Base-by-base conservation (phyloP, 2,888 invertebrate genomes). In the Seira ritae region DNA sequence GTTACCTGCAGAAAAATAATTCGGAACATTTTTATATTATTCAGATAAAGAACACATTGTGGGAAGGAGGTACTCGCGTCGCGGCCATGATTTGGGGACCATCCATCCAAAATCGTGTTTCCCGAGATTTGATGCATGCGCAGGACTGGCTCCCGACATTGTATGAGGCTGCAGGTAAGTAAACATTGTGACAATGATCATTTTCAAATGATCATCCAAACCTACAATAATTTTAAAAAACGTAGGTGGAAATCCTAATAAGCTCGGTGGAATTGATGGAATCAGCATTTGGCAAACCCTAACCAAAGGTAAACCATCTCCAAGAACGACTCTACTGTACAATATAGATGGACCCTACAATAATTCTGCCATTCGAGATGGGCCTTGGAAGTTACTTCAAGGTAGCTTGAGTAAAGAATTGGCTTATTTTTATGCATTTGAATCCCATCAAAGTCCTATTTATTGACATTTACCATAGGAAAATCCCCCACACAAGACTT, bases 21-120 rank as follows among this genome's bases (percentile, higher is more conserved):
- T n/a, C n/a, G n/a, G n/a, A n/a, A n/a, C n/a, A n/a, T n/a, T n/a
- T n/a, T n/a, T n/a, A n/a, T n/a, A n/a, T n/a, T n/a, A 31, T 8
- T 10, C 23, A 87, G 86, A 67, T 75, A 0, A 87, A 87, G 70
- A 85, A 86, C 67, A 87, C 86, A 0, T 68, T 87, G 1, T 88
- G 88, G 87, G 87, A 87, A 78, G 87, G 88, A 6, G 87, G 86
- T 12, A 87, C 85, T 1, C 19, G 88, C 22, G 69, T 88, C 0
- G 46, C 87, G 0, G 79, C 85, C 0, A 85, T 75, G 22, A 78
- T 87, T 12, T 88, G 88, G 88, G 86, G 85, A 42, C 85, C 86
- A 10, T 20, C 74, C 12, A 70, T 85, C 10, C 50, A 73, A 50
- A 79, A 82, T 50, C 62, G 77, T n/a, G 87, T 88, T 15, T 81